Evolutionary conservation across 2,888 invertebrate species (phyloP).

Genomic region (Heliconius cydno): DNA sequence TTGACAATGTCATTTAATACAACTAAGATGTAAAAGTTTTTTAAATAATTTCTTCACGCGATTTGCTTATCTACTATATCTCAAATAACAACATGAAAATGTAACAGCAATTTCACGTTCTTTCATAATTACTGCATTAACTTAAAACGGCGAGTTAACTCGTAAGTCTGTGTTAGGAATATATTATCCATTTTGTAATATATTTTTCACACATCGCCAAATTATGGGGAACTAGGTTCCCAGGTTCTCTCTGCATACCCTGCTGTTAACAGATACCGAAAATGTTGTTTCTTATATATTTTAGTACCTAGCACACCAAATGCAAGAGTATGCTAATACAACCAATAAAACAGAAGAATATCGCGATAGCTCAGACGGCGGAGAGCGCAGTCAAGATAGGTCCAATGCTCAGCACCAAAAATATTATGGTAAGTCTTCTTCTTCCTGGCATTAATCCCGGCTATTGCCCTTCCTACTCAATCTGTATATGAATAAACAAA

Average conservation of each 20-base stretch:
- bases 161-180: background rate
- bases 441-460: no score
- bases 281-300: background rate
- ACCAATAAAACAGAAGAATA: constrained; percentile 69
- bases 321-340: constrained; percentile 79
- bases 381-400: constrained; percentile 61
- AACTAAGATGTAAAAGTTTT: background rate
- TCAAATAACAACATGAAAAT: background rate
- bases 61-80: background rate
- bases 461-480: no score
- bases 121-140: no score
- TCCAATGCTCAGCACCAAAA: constrained; percentile 63
- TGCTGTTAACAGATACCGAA: background rate
- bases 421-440: constrained; percentile 62
- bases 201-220: background rate
- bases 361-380: constrained; percentile 60
- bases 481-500: no score
- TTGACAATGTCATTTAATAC: constrained; percentile 23
- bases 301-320: constrained; percentile 60
- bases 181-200: background rate
- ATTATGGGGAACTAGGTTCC: no score
- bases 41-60: background rate
- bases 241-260: no score
- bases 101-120: background rate
- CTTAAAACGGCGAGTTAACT: background rate